Base-by-base conservation (phyloP, 1,140 invertebrate species). In the Steinernema feltiae region DNA sequence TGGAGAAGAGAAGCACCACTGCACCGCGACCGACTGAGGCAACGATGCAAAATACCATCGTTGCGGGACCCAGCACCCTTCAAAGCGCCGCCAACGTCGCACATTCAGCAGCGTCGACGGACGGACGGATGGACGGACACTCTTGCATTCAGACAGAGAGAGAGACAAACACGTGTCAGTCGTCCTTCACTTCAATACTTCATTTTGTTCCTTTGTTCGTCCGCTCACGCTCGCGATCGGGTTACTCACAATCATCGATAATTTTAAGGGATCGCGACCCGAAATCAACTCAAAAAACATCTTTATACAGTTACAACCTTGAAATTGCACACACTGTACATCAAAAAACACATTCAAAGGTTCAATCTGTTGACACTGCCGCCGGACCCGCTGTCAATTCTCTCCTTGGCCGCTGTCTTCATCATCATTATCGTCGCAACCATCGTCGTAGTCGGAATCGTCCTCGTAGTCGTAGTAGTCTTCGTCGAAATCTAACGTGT, bases 361-460 rank as follows among this genome's bases (percentile, higher is more conserved):
- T 63, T 63, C 53, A 3, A 27, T 21, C n/a, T n/a, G 41, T 63
- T 63, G 53, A 63, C 53, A 63, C 24, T 63, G 24, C 53, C 53
- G 24, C 53, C 53, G 53, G 53, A 7, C 15, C 2, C 12, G 15
- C 24, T 63, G 7, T 82, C 69, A 83, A 46, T 79, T 83, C 70
- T 84, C 81, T n/a, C 82, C 82, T 35, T 84, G 83, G 1, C 82
- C 82, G 32, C 81, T 83, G 70, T 84, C 83, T 29, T 84, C 80
- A 53, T 84, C 83, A 32, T 82, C 82, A 15, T 76, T 78, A 31
- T 82, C 82, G 12, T 35, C 72, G 70, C 71, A 74, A 15, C 78
- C 73, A 32, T 80, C 69, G 17, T 81, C 80, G 76, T 81, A 70
- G 31, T 80, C 80, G 18, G 76, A 79, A 31, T 95, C 93, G 87